Conservation (phyloP, 2,888 invertebrate genomes). For the Erebia ligea region DNA sequence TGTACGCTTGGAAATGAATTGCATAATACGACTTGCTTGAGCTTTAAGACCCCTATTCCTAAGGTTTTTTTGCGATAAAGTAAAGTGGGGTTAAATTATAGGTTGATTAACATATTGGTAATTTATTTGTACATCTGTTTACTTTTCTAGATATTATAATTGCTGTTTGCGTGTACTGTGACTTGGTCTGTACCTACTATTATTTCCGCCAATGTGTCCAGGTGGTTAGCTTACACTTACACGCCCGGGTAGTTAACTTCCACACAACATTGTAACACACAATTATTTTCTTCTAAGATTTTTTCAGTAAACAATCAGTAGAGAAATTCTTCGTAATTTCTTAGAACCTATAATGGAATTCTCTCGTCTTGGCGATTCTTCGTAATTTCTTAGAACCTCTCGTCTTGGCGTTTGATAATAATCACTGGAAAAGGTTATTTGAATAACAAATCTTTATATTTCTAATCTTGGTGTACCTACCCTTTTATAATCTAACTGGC, state of each 20-base stretch:
- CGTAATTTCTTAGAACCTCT: too few species aligned
- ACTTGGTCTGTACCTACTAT: background rate
- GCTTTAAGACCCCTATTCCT: constrained; percentile 37
- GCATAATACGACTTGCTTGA: constrained; percentile 24
- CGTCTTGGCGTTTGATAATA: too few species aligned
- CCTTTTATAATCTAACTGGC: too few species aligned
- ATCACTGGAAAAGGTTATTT: too few species aligned
- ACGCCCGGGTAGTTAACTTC: background rate
- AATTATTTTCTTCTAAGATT: background rate
- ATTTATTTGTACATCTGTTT: constrained; percentile 29
- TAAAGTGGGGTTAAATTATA: constrained; percentile 24
- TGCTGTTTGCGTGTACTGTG: background rate
- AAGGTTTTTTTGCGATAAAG: constrained; percentile 22
- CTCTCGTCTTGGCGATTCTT: too few species aligned
- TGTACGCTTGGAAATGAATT: constrained; percentile 13
- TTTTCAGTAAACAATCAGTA: too few species aligned
- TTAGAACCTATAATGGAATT: too few species aligned
- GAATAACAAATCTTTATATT: too few species aligned
- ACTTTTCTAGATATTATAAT: background rate
- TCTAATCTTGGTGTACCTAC: too few species aligned
- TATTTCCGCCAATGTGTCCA: background rate
- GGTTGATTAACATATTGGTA: constrained; percentile 26
- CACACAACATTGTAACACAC: background rate
- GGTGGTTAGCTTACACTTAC: background rate
- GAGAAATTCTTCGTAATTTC: too few species aligned